These are phyloP conservation scores for Cotesia chilonis DNA, from an alignment of 1,140 invertebrate species.

Conservation along the genomic window DNA sequence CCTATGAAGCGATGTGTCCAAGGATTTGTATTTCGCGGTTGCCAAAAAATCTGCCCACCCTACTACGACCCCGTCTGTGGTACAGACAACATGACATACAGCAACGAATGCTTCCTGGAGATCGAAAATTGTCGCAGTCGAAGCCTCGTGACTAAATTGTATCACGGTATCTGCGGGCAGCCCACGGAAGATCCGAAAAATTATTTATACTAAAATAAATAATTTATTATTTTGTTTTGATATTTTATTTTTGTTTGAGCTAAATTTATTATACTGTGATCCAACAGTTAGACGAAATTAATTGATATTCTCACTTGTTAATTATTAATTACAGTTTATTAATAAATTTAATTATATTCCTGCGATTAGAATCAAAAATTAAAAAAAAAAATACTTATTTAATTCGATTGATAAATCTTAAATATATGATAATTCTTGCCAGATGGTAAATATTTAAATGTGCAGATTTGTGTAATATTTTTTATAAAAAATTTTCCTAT, in stretches of 20 bases:
- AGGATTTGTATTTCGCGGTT: slow-evolving; percentile 85
- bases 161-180: slow-evolving; percentile 76
- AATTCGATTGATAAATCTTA: background rate
- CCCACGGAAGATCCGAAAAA: slow-evolving; percentile 75
- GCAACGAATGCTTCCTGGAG: slow-evolving; percentile 90
- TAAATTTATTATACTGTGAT: slow-evolving; percentile 27
- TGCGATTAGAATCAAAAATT: background rate
- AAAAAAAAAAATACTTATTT: background rate
- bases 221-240: background rate
- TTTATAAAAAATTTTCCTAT: background rate
- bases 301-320: background rate
- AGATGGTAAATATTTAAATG: slow-evolving; percentile 9
- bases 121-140: slow-evolving; percentile 88
- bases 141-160: slow-evolving; percentile 71
- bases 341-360: background rate
- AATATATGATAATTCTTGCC: slow-evolving; percentile 30
- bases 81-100: slow-evolving; percentile 88
- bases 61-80: slow-evolving; percentile 91
- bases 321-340: no score
- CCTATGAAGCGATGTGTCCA: slow-evolving; percentile 84
- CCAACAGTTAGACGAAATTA: slow-evolving; percentile 8
- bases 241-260: background rate
- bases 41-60: slow-evolving; percentile 83
- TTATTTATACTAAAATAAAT: slow-evolving; percentile 70
- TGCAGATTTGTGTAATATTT: slow-evolving; percentile 9